These are phyloP conservation scores for Xylota segnis DNA, from an alignment of 2,888 invertebrate genomes.

Conservation along the genomic window DNA sequence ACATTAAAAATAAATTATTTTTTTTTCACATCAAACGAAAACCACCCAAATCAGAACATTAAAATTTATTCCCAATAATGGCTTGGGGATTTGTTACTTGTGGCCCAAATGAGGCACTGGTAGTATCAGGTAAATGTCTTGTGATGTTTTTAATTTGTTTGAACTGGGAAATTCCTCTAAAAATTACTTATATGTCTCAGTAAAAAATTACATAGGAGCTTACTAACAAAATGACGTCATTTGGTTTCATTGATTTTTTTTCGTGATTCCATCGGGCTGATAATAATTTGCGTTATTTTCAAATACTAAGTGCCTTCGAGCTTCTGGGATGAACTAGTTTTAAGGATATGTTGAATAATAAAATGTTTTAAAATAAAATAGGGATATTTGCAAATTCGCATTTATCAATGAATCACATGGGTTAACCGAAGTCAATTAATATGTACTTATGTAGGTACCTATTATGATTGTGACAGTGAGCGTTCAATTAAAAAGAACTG, in stretches of 20 bases:
- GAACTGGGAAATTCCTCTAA: background rate
- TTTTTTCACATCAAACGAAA: conserved; percentile 1
- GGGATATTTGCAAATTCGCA: background rate
- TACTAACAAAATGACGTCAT: conserved; percentile 48
- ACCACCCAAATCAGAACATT: conserved; percentile 9
- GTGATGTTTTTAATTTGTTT: background rate
- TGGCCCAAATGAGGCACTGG: conserved; percentile 97
- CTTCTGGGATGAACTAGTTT: background rate
- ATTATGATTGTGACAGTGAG: no score
- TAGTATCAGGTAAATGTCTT: conserved; percentile 92
- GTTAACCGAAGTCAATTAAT: background rate
- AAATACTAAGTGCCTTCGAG: background rate
- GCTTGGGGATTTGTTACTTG: conserved; percentile 97
- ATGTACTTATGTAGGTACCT: no score
- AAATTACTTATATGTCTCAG: background rate
- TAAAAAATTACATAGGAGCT: background rate
- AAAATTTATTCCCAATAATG: conserved; percentile 84
- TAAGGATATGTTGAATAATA: background rate
- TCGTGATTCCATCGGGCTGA: background rate
- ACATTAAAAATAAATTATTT: background rate
- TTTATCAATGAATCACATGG: background rate
- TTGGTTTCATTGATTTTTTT: conserved; percentile 48
- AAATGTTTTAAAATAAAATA: background rate
- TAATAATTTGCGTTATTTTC: background rate
- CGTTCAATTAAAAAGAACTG: no score